Conservation (phyloP, 2,888 invertebrate species). For the Protodeltote pygarga region DNA sequence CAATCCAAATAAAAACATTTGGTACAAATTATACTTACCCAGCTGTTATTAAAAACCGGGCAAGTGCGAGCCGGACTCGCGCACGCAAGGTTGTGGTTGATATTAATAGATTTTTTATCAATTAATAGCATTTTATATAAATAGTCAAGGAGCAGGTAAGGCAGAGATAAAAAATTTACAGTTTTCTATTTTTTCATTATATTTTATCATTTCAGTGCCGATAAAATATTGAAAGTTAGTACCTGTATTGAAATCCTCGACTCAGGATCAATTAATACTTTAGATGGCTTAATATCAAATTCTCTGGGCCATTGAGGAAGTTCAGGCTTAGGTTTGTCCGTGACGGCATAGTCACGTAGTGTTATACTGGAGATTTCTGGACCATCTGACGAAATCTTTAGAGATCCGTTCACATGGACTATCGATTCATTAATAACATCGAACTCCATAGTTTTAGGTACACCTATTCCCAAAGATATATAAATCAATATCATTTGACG, state of each 20-base stretch:
- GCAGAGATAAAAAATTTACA: too few relatives aligned
- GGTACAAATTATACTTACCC: too few relatives aligned
- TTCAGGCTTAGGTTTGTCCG: constrained; percentile 69
- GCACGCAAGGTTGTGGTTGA: too few relatives aligned
- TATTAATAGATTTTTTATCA: too few relatives aligned
- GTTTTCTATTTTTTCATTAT: not conserved
- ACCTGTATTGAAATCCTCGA: constrained; percentile 78
- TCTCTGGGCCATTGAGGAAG: constrained; percentile 84
- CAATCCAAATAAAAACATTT: too few relatives aligned
- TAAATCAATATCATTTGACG: not conserved
- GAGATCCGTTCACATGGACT: constrained; percentile 82
- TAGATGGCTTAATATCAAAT: constrained; percentile 80
- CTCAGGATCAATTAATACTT: constrained; percentile 79
- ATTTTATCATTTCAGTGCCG: too few relatives aligned
- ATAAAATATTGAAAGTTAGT: not conserved
- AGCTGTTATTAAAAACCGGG: too few relatives aligned
- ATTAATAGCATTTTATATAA: too few relatives aligned
- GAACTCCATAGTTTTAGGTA: constrained; percentile 76
- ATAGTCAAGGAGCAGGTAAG: too few relatives aligned
- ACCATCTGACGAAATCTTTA: constrained; percentile 85
- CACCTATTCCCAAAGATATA: constrained; percentile 65
- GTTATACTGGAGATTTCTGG: constrained; percentile 82
- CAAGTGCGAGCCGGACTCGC: too few relatives aligned
- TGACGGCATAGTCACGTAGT: constrained; percentile 76
- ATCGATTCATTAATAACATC: constrained; percentile 85